Percentiles rank a stretch among this genome's conserved stretches.
Evolutionary conservation across 2,888 invertebrate species (phyloP).

Genomic region (Himalopsyche kuldschensis): DNA sequence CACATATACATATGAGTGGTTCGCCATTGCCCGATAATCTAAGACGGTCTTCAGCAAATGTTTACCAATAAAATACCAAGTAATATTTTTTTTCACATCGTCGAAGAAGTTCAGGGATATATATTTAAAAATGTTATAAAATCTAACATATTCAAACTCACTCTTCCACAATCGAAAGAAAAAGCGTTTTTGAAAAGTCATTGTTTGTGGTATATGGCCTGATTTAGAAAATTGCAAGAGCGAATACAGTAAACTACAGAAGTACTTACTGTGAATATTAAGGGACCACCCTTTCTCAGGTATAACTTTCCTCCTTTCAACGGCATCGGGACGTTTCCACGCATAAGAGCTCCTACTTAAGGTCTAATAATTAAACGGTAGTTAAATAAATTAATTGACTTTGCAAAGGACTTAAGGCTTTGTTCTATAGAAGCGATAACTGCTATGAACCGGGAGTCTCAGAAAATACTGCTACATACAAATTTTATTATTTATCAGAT

Average conservation of each 20-base stretch:
- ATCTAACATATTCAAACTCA: no score
- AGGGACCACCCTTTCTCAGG: background rate
- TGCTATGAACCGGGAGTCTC: background rate
- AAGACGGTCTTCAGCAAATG: no score
- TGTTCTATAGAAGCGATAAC: background rate
- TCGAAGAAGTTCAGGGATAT: no score
- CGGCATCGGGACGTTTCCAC: background rate
- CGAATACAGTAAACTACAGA: background rate
- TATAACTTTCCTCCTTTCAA: background rate
- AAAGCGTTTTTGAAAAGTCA: no score
- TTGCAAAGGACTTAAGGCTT: background rate
- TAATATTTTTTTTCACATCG: no score
- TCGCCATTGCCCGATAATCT: no score
- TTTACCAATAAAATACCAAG: no score
- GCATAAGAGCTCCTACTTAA: slow-evolving; percentile 20
- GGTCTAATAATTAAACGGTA: slow-evolving; percentile 23
- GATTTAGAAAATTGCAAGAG: background rate
- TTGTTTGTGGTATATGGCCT: background rate
- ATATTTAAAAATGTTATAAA: no score
- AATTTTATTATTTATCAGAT: background rate
- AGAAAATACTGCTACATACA: background rate
- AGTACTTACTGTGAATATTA: background rate
- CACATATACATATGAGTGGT: no score
- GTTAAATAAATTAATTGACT: slow-evolving; percentile 13
- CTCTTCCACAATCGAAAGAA: no score